These are phyloP conservation scores for Noctua pronuba DNA, from an alignment of 2,888 invertebrate genomes.

Conservation along the genomic window DNA sequence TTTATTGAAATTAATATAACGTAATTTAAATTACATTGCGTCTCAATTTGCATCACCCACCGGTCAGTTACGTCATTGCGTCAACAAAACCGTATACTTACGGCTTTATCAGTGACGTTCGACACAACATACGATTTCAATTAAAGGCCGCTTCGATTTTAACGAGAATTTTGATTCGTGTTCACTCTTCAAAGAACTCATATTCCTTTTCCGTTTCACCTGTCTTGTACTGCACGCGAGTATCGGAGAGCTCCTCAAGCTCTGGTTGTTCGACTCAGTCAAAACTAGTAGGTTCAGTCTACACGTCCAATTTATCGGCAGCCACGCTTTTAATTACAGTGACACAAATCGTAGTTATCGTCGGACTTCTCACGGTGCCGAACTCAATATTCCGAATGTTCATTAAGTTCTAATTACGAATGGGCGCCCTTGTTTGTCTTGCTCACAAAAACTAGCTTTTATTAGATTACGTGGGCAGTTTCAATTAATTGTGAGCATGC, in stretches of 20 bases:
- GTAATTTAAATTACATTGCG: conserved; percentile 66
- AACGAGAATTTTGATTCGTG: conserved; percentile 83
- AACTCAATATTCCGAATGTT: conserved; percentile 88
- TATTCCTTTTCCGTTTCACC: conserved; percentile 66
- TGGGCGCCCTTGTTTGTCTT: conserved; percentile 90
- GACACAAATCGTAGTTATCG: conserved; percentile 90
- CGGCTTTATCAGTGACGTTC: conserved; percentile 83
- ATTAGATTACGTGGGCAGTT: conserved; percentile 90
- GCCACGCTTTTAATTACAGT: conserved; percentile 90
- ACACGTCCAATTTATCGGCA: conserved; percentile 87
- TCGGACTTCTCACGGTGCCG: conserved; percentile 89
- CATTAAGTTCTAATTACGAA: conserved; percentile 90
- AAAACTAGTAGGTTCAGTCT: conserved; percentile 85
- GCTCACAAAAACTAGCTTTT: conserved; percentile 89
- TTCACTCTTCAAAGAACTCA: conserved; percentile 79
- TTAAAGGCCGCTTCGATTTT: conserved; percentile 87
- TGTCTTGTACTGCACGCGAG: conserved; percentile 63
- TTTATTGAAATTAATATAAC: conserved; percentile 41
- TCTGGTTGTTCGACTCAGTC: conserved; percentile 84
- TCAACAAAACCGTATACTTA: conserved; percentile 78
- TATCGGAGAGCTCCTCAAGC: conserved; percentile 73
- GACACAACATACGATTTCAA: conserved; percentile 90
- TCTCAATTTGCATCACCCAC: conserved; percentile 77
- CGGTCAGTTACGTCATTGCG: conserved; percentile 72
- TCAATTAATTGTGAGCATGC: conserved; percentile 89